Base-by-base conservation (phyloP, 2,888 invertebrate species). In the Altica lythri region DNA sequence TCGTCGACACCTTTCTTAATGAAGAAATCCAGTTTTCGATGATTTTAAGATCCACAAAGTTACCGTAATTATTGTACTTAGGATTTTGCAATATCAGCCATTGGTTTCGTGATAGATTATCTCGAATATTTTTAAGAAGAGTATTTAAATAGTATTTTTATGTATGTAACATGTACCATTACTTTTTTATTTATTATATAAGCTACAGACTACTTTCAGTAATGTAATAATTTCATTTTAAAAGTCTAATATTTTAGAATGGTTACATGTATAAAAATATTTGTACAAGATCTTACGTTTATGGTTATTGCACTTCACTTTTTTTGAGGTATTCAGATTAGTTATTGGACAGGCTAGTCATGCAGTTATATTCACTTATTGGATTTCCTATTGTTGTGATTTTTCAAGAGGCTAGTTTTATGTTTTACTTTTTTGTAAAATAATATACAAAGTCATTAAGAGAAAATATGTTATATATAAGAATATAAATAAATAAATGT, bases 401-500 rank as follows among this genome's bases (percentile, higher is more conserved):
- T 52, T 30, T 25, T 16, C 18, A 32, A 46, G 59, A 59, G 59
- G 53, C 55, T 55, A 53, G 16, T 43, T 50, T 58, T 46, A 32
- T 37, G 27, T 40, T 42, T 55, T 43, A 32, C 51, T 38, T 27
- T 42, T 43, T 37, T 59, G 35, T 51, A 57, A 54, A 44, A 48
- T 57, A 51, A 38, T 53, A 54, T 57, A 60, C 47, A 48, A 38
- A 54, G 54, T 35, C 51, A 55, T 52, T 45, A 13, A 55, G n/a
- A n/a, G n/a, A 44, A 45, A 48, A 48, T 18, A 52, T 46, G 53
- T 58, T 55, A 53, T 52, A 55, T 53, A 57, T 51, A 48, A 49
- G 54, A 45, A 54, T 59, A 61, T 59, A 61, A 52, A 61, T 59
- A 61, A 52, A 58, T 57, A 55, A 59, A 61, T 59, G 57, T 59